phyloP scores from a whole-genome alignment of 2,113 vertebrate species.

The Apodemus speciosus region DNA sequence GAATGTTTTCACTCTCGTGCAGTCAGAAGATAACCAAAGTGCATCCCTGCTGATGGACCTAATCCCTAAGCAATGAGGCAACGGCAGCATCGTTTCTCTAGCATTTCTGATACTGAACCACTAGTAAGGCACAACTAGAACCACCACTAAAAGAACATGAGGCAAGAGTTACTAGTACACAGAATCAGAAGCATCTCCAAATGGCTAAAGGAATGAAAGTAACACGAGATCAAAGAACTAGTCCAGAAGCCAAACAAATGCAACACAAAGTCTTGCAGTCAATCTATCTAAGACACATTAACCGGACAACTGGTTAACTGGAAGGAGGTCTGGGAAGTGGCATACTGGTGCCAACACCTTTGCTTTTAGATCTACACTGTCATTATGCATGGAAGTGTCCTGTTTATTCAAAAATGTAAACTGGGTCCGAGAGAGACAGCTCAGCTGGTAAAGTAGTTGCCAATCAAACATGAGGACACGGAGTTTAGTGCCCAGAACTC shows the following conservation, averaged over 20 bases:
- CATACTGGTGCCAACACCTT: neutral
- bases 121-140: neutral
- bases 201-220: neutral
- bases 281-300: neutral
- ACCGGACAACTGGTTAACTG: neutral
- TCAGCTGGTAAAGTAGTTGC: neutral
- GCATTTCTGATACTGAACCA: neutral
- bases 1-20: neutral
- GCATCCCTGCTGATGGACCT: neutral
- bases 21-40: constrained; percentile 12
- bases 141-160: neutral
- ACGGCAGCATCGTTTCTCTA: neutral
- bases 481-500: neutral
- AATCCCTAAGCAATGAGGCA: neutral
- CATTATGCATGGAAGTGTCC: neutral
- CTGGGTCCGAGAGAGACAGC: neutral
- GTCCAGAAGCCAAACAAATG: neutral
- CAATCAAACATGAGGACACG: neutral
- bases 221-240: constrained; percentile 4
- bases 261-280: neutral
- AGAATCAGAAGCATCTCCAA: neutral
- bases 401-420: neutral
- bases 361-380: neutral
- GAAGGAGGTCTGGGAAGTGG: neutral
- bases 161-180: neutral